Conservation (phyloP, 2,888 invertebrate species). For the Celastrina argiolus region DNA sequence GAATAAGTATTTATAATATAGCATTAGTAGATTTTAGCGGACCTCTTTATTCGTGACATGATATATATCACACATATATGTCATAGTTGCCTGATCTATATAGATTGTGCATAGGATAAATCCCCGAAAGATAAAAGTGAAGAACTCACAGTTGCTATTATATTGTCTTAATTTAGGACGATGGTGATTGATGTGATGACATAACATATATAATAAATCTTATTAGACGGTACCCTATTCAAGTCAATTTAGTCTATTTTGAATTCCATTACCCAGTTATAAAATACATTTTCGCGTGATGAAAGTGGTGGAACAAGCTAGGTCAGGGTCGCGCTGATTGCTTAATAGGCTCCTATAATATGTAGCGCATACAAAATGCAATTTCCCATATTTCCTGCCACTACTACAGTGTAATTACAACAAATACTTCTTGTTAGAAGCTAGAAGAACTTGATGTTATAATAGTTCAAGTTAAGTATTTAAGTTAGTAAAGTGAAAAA, state of each 20-base stretch:
- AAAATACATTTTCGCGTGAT: not conserved
- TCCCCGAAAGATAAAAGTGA: too few relatives aligned
- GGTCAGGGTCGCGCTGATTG: conserved; percentile 14
- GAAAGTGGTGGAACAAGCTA: not conserved
- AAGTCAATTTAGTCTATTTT: not conserved
- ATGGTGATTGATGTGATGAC: too few relatives aligned
- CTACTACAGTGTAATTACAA: not conserved
- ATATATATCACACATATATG: too few relatives aligned
- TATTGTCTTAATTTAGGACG: not conserved
- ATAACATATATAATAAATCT: too few relatives aligned
- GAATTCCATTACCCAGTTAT: not conserved
- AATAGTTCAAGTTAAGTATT: not conserved
- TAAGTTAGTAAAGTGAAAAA: not conserved
- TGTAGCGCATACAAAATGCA: not conserved
- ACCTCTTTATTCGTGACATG: too few relatives aligned
- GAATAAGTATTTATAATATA: too few relatives aligned
- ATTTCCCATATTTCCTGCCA: not conserved
- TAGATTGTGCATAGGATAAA: too few relatives aligned
- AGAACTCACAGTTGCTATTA: too few relatives aligned
- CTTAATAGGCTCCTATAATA: not conserved
- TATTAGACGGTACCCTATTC: not conserved
- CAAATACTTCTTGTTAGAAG: not conserved
- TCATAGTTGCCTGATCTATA: too few relatives aligned
- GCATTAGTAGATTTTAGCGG: too few relatives aligned
- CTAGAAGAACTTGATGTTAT: not conserved